phyloP scores from a whole-genome alignment of 2,888 invertebrate genomes.

The Eristalis pertinax region DNA sequence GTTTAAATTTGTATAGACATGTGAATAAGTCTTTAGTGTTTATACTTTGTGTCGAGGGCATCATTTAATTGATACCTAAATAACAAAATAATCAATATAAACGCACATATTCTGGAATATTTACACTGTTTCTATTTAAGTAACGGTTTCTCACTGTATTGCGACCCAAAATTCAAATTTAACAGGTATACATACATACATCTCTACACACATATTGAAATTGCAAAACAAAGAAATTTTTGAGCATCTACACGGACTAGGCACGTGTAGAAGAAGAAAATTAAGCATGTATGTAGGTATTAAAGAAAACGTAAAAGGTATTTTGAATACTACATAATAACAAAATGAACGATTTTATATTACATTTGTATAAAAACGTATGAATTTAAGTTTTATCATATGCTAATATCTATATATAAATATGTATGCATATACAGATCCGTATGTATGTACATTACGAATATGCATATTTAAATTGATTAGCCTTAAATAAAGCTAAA shows the following conservation, averaged over 20 bases:
- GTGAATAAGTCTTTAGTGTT: not conserved
- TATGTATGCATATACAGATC: no score
- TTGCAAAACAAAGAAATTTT: not conserved
- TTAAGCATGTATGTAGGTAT: not conserved
- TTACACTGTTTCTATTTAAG: not conserved
- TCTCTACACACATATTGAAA: not conserved
- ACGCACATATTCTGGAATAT: not conserved
- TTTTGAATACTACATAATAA: conserved; percentile 37
- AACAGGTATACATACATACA: not conserved
- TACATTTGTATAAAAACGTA: conserved; percentile 27
- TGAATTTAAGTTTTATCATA: not conserved
- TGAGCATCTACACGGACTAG: not conserved
- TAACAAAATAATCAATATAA: not conserved
- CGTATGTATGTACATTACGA: not conserved
- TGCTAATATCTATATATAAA: no score
- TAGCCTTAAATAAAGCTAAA: not conserved
- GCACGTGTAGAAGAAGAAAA: not conserved
- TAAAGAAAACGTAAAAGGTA: conserved; percentile 8
- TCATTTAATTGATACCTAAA: not conserved
- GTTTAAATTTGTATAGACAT: not conserved
- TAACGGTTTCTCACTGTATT: not conserved
- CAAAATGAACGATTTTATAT: conserved; percentile 45
- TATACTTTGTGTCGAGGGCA: not conserved
- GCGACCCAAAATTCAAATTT: not conserved
- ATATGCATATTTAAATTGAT: not conserved